These are phyloP conservation scores for Trichogramma evanescens DNA, from an alignment of 2,888 invertebrate species.

Conservation along the genomic window DNA sequence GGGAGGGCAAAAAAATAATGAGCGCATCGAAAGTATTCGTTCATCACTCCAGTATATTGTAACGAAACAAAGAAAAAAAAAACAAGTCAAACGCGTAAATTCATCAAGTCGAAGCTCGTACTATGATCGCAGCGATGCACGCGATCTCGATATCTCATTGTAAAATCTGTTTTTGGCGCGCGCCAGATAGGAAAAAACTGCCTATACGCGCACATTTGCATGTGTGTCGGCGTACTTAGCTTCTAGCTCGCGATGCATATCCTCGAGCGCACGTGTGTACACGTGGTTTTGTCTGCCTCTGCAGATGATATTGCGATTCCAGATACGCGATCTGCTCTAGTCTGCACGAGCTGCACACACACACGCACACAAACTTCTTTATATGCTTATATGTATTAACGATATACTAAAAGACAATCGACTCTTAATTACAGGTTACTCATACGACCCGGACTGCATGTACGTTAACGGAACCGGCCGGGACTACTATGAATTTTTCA, in stretches of 20 bases:
- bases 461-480: conserved; percentile 89
- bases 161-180: no score
- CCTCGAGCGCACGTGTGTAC: neutral
- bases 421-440: conserved; percentile 62
- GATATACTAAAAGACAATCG: conserved; percentile 23
- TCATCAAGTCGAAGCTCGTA: neutral
- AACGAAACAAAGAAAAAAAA: no score
- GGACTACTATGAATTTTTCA: conserved; percentile 89
- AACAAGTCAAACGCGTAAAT: conserved; percentile 1
- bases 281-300: no score
- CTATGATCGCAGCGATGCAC: conserved; percentile 1
- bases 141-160: neutral
- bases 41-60: no score
- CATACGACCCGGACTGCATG: conserved; percentile 90
- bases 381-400: neutral
- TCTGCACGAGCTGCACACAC: no score
- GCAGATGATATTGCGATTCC: no score
- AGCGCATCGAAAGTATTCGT: no score
- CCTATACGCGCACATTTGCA: neutral
- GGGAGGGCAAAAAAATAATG: no score
- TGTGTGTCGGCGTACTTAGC: neutral
- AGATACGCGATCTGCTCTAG: no score
- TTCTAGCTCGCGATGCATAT: neutral
- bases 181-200: neutral
- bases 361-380: neutral